Evolutionary conservation across 2,888 invertebrate species (phyloP).

Genomic region (Mesorhabditis spiculigera): DNA sequence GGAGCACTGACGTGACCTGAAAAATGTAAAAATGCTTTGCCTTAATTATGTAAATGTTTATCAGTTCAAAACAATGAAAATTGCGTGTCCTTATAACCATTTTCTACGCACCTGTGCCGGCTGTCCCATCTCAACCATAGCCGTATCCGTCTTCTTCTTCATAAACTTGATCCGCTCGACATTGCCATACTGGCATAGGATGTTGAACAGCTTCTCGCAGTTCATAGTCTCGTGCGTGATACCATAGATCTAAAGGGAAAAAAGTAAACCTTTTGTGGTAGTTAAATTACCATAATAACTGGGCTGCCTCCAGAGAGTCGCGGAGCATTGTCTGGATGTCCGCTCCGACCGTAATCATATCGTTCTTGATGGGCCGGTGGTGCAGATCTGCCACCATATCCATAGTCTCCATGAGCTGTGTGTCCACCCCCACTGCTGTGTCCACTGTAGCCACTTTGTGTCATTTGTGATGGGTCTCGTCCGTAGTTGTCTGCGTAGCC

Average conservation of each 20-base stretch:
- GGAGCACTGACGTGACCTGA: conserved; percentile 69
- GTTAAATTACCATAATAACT: background rate
- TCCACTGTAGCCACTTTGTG: conserved; percentile 5
- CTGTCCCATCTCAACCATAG: conserved; percentile 99
- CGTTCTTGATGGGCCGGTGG: too few relatives aligned
- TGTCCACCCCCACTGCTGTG: conserved; percentile 8
- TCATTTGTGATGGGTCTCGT: background rate
- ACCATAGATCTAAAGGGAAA: conserved; percentile 97
- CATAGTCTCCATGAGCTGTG: conserved; percentile 1
- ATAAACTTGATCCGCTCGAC: conserved; percentile 94
- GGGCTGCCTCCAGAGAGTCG: background rate
- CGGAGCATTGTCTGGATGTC: background rate
- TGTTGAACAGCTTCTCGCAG: conserved; percentile 91
- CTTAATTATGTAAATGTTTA: background rate
- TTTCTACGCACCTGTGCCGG: conserved; percentile 73
- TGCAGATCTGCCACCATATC: background rate
- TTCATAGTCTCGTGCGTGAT: conserved; percentile 88
- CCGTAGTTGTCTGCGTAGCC: conserved; percentile 1
- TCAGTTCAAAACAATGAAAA: background rate
- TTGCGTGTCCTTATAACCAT: background rate
- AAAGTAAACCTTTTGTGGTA: conserved; percentile 55
- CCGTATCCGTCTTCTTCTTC: conserved; percentile 95
- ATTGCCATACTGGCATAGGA: conserved; percentile 97
- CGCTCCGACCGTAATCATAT: background rate
- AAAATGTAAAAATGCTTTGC: background rate